Conservation (phyloP, 2,888 invertebrate species). For the Seira musarum region DNA sequence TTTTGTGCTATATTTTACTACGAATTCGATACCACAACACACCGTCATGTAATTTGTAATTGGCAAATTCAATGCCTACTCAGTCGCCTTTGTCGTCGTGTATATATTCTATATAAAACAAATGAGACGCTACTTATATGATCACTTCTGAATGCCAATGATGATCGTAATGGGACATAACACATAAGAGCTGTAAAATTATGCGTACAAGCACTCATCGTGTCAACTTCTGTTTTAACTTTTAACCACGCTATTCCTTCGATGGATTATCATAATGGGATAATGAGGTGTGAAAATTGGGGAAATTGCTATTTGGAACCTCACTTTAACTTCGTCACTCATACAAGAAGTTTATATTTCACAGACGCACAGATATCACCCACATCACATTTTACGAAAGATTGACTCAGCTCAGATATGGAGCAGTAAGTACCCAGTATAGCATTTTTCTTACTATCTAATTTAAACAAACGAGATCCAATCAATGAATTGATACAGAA, state of each 20-base stretch:
- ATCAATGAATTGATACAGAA: too few relatives aligned
- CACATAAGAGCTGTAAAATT: neutral
- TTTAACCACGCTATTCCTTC: neutral
- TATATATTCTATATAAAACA: neutral
- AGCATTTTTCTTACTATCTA: too few relatives aligned
- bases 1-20: slow-evolving; percentile 5
- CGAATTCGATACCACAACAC: neutral
- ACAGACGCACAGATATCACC: neutral
- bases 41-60: neutral
- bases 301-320: slow-evolving; percentile 15
- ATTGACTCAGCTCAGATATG: neutral
- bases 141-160: slow-evolving; percentile 13
- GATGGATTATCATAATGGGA: neutral
- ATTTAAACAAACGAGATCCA: too few relatives aligned
- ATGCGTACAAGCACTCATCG: neutral
- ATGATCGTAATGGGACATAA: neutral
- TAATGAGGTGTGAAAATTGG: slow-evolving; percentile 23
- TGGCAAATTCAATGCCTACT: neutral
- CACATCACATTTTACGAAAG: neutral
- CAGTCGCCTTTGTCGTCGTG: neutral
- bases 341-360: neutral
- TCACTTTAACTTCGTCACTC: slow-evolving; percentile 1
- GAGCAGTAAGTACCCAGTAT: too few relatives aligned
- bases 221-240: slow-evolving; percentile 16
- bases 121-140: neutral